Conservation (phyloP, 2,888 invertebrate genomes). For the Xiphydria camelus region DNA sequence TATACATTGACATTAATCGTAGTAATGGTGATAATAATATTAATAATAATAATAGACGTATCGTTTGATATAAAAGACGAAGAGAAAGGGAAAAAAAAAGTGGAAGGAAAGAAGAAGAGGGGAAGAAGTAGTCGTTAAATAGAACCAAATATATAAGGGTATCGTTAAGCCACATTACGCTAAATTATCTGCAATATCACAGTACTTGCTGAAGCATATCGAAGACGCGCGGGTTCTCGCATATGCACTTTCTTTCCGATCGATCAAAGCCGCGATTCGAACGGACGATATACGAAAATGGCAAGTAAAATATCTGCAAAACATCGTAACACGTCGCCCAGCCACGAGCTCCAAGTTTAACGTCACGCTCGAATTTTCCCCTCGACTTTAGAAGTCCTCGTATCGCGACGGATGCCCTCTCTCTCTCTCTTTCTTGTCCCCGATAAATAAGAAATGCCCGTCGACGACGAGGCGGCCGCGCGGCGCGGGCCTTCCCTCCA, state of each 20-base stretch:
- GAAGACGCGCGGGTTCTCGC: too few relatives aligned
- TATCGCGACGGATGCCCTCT: too few relatives aligned
- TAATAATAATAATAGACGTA: constrained; percentile 32
- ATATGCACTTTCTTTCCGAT: constrained; percentile 45
- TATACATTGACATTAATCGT: constrained; percentile 28
- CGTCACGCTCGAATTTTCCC: not conserved
- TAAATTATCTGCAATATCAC: constrained; percentile 58
- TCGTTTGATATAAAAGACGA: constrained; percentile 46
- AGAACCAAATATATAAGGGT: constrained; percentile 41
- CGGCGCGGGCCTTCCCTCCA: too few relatives aligned
- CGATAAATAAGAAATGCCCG: too few relatives aligned
- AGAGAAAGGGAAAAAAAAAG: too few relatives aligned
- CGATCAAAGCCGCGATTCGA: constrained; percentile 40
- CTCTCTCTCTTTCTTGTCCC: too few relatives aligned
- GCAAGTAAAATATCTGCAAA: constrained; percentile 44
- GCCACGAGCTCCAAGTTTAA: constrained; percentile 19
- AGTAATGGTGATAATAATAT: constrained; percentile 12
- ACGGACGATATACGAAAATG: constrained; percentile 48
- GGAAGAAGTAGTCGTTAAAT: constrained; percentile 49
- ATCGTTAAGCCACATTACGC: constrained; percentile 51
- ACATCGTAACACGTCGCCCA: constrained; percentile 26
- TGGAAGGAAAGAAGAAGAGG: too few relatives aligned
- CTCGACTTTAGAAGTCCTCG: not conserved
- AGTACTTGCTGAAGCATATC: constrained; percentile 56
- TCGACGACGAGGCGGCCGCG: too few relatives aligned